Conservation (phyloP, 1,140 invertebrate genomes). For the Stegodyphus mimosarum region DNA sequence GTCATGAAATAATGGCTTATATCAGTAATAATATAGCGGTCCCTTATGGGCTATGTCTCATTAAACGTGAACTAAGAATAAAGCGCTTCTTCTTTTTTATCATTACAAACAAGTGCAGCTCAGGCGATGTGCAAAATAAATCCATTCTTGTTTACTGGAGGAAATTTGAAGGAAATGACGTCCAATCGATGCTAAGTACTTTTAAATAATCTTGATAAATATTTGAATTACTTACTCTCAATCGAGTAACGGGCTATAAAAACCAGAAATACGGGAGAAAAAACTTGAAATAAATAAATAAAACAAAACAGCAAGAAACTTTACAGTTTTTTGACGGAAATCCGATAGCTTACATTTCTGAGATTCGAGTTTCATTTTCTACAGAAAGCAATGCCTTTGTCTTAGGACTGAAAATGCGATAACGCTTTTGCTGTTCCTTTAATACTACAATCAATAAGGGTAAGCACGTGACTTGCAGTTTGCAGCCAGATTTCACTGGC, state of each 20-base stretch:
- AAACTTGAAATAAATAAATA: not conserved
- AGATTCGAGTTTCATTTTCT: conserved; percentile 20
- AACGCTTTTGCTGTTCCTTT: not conserved
- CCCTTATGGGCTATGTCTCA: no score
- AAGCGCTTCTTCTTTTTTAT: no score
- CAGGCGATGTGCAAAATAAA: no score
- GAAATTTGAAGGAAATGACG: not conserved
- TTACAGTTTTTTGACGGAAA: conserved; percentile 18
- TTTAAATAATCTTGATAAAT: conserved; percentile 47
- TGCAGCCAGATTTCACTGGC: no score
- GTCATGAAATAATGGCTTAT: no score
- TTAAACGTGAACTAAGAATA: no score
- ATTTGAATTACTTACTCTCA: conserved; percentile 33
- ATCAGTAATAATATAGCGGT: no score
- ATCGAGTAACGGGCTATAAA: not conserved
- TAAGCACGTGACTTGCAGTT: not conserved
- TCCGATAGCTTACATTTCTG: conserved; percentile 39
- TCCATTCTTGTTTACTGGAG: not conserved
- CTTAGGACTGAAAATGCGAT: conserved; percentile 18
- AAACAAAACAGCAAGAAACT: not conserved
- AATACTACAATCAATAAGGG: conserved; percentile 5
- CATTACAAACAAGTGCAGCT: no score
- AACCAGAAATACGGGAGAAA: not conserved
- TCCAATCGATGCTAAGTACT: conserved; percentile 37
- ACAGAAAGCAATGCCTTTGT: conserved; percentile 16